phyloP scores from a whole-genome alignment of 2,888 invertebrate species.

The Exephanes ischioxanthus region DNA sequence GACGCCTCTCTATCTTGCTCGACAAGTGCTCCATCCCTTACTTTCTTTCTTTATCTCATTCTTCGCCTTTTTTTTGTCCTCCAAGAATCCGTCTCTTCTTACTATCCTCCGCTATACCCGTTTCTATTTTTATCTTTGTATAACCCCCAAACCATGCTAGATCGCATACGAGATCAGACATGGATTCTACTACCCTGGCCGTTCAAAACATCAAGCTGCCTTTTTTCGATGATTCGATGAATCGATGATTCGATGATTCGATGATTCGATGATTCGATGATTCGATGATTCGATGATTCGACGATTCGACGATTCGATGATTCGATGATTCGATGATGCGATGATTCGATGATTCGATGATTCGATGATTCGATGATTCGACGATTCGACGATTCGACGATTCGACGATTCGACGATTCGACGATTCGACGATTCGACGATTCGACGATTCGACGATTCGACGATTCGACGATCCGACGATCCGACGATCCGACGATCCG shows the following conservation, averaged over 20 bases:
- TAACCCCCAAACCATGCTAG: neutral
- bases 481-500: no score
- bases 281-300: no score
- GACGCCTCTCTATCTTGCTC: slow-evolving; percentile 62
- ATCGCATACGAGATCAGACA: neutral
- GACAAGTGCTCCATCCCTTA: slow-evolving; percentile 52
- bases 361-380: no score
- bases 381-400: no score
- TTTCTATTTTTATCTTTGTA: slow-evolving; percentile 11
- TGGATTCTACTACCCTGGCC: neutral
- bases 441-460: neutral
- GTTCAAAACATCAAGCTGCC: neutral
- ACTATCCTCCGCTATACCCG: neutral
- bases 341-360: no score
- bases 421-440: no score
- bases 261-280: no score
- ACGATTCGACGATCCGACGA: neutral
- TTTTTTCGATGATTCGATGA: neutral
- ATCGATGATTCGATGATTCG: no score
- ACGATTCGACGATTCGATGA: no score
- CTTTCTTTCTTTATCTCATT: slow-evolving; percentile 33
- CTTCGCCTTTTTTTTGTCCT: slow-evolving; percentile 2
- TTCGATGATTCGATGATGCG: no score
- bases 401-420: no score
- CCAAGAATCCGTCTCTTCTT: slow-evolving; percentile 4